Conservation (phyloP, 2,113 vertebrate species). For the Notarius lentiginosus region DNA sequence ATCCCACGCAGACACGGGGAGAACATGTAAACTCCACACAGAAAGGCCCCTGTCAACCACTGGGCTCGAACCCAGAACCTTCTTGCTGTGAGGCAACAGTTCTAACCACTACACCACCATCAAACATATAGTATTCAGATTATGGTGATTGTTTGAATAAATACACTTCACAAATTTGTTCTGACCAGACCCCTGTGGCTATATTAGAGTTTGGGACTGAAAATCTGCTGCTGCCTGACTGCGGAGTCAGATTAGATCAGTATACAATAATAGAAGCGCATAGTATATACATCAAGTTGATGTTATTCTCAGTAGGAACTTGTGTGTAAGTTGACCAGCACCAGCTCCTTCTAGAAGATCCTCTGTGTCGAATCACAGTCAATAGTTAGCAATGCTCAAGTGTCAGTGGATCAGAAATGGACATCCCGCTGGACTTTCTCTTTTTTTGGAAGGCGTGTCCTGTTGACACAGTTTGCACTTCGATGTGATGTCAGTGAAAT, state of each 20-base stretch:
- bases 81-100: no score
- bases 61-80: no score
- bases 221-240: neutral
- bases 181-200: neutral
- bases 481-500: neutral
- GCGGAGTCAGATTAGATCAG: slow-evolving; percentile 2
- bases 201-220: neutral
- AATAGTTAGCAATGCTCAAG: slow-evolving; percentile 30
- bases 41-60: no score
- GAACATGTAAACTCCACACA: no score
- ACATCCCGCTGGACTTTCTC: neutral
- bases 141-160: neutral
- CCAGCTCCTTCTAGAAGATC: slow-evolving; percentile 44
- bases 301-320: slow-evolving; percentile 4
- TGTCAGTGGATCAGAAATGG: slow-evolving; percentile 49
- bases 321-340: slow-evolving; percentile 13
- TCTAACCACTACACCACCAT: no score
- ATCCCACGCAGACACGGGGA: no score
- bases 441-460: neutral
- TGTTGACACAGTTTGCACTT: neutral
- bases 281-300: slow-evolving; percentile 1
- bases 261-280: slow-evolving; percentile 44
- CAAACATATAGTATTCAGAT: neutral
- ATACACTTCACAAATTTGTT: neutral
- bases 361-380: neutral